A percentile compares a stretch with the other conserved stretches of the same genome.
These are phyloP conservation scores for Meta bourneti DNA, from an alignment of 2,888 invertebrate species.

Conservation along the genomic window DNA sequence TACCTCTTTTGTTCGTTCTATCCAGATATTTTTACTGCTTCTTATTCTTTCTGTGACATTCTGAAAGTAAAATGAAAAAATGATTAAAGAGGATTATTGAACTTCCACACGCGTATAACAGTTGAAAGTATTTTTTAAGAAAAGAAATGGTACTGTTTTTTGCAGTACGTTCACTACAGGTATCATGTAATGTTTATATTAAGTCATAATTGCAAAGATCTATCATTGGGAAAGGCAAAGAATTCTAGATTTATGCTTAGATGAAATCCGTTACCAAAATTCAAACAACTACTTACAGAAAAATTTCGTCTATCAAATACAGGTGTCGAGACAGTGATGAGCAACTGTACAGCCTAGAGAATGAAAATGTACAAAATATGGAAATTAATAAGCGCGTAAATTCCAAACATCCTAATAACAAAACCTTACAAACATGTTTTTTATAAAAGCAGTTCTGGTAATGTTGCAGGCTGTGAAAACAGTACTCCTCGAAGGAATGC, in stretches of 20 bases:
- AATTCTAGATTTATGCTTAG: background rate
- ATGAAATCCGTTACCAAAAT: background rate
- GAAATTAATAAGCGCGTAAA: background rate
- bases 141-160: background rate
- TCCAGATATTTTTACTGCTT: constrained; percentile 75
- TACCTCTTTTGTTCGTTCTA: constrained; percentile 74
- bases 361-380: constrained; percentile 4
- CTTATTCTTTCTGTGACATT: constrained; percentile 75
- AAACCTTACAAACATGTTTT: no score
- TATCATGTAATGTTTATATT: no score
- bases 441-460: no score
- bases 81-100: background rate
- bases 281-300: constrained; percentile 66
- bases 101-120: no score
- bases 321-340: constrained; percentile 96
- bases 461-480: no score
- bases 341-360: constrained; percentile 84
- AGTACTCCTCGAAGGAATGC: no score
- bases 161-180: background rate
- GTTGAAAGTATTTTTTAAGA: background rate
- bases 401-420: no score
- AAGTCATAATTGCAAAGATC: background rate
- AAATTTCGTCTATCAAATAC: constrained; percentile 95
- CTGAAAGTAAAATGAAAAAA: constrained; percentile 27
- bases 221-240: background rate